phyloP scores from a whole-genome alignment of 1,140 invertebrate species.

The Ips nitidus region DNA sequence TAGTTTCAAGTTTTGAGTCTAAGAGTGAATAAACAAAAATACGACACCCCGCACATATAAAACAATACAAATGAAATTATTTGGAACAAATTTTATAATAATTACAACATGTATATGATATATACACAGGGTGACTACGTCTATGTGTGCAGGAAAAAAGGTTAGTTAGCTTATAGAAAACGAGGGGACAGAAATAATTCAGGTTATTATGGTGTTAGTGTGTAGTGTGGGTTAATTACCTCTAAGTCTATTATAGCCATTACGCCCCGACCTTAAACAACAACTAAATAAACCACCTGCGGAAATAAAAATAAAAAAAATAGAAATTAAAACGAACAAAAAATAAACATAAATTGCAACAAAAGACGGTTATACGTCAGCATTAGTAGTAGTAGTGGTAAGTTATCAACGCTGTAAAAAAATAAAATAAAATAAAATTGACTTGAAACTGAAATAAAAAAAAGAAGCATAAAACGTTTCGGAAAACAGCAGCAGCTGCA shows the following conservation, averaged over 20 bases:
- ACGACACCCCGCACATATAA: not conserved
- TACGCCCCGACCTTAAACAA: slow-evolving; percentile 33
- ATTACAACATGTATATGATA: not conserved
- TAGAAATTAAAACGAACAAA: slow-evolving; percentile 24
- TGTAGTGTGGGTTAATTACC: slow-evolving; percentile 37
- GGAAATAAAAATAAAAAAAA: slow-evolving; percentile 39
- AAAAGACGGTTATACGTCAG: not conserved
- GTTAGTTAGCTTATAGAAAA: slow-evolving; percentile 21
- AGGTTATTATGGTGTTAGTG: slow-evolving; percentile 37
- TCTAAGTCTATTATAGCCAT: slow-evolving; percentile 27
- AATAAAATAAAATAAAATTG: not conserved
- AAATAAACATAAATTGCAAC: slow-evolving; percentile 24
- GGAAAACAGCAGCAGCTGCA: not conserved
- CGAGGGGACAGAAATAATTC: slow-evolving; percentile 17
- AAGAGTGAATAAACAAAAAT: too few species aligned
- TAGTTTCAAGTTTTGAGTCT: too few species aligned
- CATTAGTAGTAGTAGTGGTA: not conserved
- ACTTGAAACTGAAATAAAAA: not conserved
- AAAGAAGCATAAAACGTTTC: not conserved
- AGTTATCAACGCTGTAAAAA: not conserved
- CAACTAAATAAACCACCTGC: slow-evolving; percentile 38
- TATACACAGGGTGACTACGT: slow-evolving; percentile 42
- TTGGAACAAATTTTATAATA: too few species aligned
- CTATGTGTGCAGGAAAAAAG: slow-evolving; percentile 33
- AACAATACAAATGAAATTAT: not conserved